Evolutionary conservation across 2,888 invertebrate species (phyloP), one percentile per base, ranked within the genome.

Genomic region (Chalcis sispes): DNA sequence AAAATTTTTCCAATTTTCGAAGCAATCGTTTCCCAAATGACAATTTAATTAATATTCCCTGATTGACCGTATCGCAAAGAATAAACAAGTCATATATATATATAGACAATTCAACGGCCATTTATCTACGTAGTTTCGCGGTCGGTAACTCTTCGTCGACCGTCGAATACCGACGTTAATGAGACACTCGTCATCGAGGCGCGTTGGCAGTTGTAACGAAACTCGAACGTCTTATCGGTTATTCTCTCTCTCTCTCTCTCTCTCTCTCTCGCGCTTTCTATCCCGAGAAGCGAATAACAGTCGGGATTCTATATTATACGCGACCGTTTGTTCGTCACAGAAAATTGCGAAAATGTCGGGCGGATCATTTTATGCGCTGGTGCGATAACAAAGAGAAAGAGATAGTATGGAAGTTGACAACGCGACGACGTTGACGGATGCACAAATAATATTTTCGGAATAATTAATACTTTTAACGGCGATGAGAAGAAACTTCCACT

Each of bases 391-490:
- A 66, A 56, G 66, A 64, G 48, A 27, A 42, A 70, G 25, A 20
- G 23, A 23, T 40, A 32, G 54, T 32, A 13, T 20, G 42, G 27
- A 15, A 20, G n/a, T n/a, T n/a, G n/a, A n/a, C n/a, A n/a, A n/a
- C n/a, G n/a, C 25, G 13, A 20, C 46, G 76, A 77, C 77, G 77
- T 77, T 74, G 74, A 74, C 48, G 67, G 74, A 66, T 64, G 67
- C 65, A 58, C 67, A 71, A 77, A 75, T 77, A 75, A 77, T 75
- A 77, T 77, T 77, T 72, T 73, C 73, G 10, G 64, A 66, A 73
- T 77, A 77, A 77, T 77, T 77, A 77, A 77, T 64, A 72, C 52
- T 66, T 61, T n/a, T 65, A 48, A n/a, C 32, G 48, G 42, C 2
- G 27, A 4, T 13, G 15, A 10, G 27, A 32, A 23, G 67, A n/a